A percentile compares a stretch with the other conserved stretches of the same genome.
phyloP scores from a whole-genome alignment of 64 coral and sea anemone genomes.

The Pocillopora verrucosa region DNA sequence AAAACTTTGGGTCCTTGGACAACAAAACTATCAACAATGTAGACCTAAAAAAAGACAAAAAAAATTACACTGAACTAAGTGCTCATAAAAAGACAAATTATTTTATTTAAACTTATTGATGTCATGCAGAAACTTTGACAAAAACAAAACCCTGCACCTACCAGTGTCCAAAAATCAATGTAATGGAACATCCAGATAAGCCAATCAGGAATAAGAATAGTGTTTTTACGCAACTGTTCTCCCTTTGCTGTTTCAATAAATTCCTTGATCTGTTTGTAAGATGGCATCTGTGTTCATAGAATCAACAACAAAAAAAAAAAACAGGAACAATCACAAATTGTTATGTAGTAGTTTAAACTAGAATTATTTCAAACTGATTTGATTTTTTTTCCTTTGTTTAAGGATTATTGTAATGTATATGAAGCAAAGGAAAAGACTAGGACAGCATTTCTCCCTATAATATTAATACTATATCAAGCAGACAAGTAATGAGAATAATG shows the following conservation, averaged over 20 bases:
- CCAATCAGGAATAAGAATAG: constrained; percentile 76
- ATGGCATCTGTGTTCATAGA: constrained; percentile 48
- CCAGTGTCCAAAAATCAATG: constrained; percentile 83
- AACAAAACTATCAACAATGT: constrained; percentile 76
- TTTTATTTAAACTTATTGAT: too few relatives aligned
- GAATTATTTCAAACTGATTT: not conserved
- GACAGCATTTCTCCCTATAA: too few relatives aligned
- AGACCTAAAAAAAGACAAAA: constrained; percentile 54
- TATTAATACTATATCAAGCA: too few relatives aligned
- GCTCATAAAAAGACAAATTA: not conserved
- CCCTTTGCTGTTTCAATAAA: constrained; percentile 18
- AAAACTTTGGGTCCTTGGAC: constrained; percentile 93
- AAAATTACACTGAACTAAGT: not conserved
- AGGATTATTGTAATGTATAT: too few relatives aligned
- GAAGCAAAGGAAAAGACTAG: not conserved
- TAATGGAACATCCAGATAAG: constrained; percentile 70
- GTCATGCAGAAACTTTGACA: not conserved
- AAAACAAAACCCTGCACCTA: not conserved
- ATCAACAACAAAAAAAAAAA: not conserved
- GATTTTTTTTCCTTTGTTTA: too few relatives aligned
- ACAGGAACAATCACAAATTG: not conserved
- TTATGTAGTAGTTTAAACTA: not conserved
- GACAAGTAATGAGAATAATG: too few relatives aligned
- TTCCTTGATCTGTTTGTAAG: constrained; percentile 68
- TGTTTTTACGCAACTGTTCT: constrained; percentile 37